Evolutionary conservation across 2,888 invertebrate species (phyloP), one percentile per base, ranked within the genome.

Genomic region (Sympetrum striolatum): DNA sequence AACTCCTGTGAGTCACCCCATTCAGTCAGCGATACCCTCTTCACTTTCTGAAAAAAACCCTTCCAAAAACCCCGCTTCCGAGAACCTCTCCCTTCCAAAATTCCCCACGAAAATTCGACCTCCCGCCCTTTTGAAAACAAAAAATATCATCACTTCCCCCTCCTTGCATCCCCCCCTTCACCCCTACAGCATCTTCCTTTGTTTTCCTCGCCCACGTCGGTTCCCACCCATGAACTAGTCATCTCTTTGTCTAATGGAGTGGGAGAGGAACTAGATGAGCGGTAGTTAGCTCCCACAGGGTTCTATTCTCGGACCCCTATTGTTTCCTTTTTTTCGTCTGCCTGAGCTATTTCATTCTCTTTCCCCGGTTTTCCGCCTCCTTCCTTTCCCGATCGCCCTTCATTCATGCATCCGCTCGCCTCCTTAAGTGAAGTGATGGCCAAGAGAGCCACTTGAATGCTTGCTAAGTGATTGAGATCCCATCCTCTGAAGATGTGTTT

Each of bases 201-300:
- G 58, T 82, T 35, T 82, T 35, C 58, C 82, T 53, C 53, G 82
- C 82, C 18, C 82, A 53, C 58, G 82, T 22, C 53, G 81, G 31
- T 48, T 82, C 58, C 82, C 82, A 31, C 82, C 82, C 82, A 58
- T 53, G 58, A 58, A 25, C 82, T 53, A 82, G 82, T 82, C 82
- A 82, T 82, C 82, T 82, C 48, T 60, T 60, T 60, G 58, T 48
- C 53, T 82, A 82, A 82, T 82, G 82, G 53, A n/a, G 25, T n/a
- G 48, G 53, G 81, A 53, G 58, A 8, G 58, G 58, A 35, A 6
- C 64, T 8, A 53, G 35, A 25, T n/a, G 81, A 48, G 58, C 18
- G 14, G 82, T 31, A 31, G 37, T 80, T 31, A 18, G 37, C 35
- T 82, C 35, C 58, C 58, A 60, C 58, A 58, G 53, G 35, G 35